Evolutionary conservation across 2,113 vertebrate genomes (phyloP), one percentile per base, ranked within the genome.

Genomic region (Hemiprocne comata): DNA sequence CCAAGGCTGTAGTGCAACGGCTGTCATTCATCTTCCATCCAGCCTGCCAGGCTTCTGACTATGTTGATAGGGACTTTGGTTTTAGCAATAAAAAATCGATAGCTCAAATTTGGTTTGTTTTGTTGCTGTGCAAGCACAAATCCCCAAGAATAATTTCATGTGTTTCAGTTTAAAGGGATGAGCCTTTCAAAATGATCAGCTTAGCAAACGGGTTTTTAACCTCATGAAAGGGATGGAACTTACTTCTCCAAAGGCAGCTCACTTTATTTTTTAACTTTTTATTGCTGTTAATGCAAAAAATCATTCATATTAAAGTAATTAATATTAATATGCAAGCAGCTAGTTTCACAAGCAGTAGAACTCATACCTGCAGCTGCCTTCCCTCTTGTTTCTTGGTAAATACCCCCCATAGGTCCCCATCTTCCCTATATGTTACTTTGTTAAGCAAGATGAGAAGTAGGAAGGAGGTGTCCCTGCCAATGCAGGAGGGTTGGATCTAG

Each of bases 1-100:
- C 84, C 85, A 84, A 88, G 75, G 94, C 75, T 73, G n/a, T n/a
- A 44, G 62, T 73, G 54, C 54, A 81, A 85, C 0, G 0, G 36
- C 67, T 87, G 88, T 11, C 90, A 85, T 94, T 83, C 90, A 70
- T 87, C 88, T 93, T 66, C 75, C 78, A 76, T 36, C 67, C 88
- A 80, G 40, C 44, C 85, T 91, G 85, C 62, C 87, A 87, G 44
- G 61, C 44, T 93, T 82, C 65, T 50, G 44, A 83, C 54, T 25
- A 9, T 13, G 21, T 34, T 76, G 78, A 91, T 82, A 82, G 54
- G 70, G 67, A 44, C 75, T 94, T 95, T 85, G 87, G 93, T 88
- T 85, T 87, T 46, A 88, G 75, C 67, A 87, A 40, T 91, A 88
- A 93, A 42, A 94, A 90, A 58, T 1, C 83, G 60, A 88, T 85